Evolutionary conservation across 1,140 invertebrate species (phyloP).

Genomic region (Sarcophaga bullata): DNA sequence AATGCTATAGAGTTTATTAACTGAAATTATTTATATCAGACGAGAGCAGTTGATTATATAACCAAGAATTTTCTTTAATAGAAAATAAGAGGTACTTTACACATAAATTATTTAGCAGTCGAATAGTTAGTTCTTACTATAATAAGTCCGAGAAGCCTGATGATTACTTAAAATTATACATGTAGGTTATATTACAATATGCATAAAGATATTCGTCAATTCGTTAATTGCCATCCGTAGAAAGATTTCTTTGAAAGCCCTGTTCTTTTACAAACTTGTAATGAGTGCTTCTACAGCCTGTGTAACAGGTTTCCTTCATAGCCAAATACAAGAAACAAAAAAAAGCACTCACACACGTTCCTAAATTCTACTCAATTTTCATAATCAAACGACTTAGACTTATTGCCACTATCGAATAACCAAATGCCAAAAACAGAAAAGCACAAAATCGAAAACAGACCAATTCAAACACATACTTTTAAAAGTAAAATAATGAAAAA

Average conservation of each 20-base stretch:
- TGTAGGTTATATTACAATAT: too few species aligned
- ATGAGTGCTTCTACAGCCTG: conserved; percentile 22
- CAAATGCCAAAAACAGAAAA: conserved; percentile 5
- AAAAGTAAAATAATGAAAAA: neutral
- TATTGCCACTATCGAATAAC: conserved; percentile 33
- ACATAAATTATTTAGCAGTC: too few species aligned
- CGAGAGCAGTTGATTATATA: too few species aligned
- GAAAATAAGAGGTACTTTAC: too few species aligned
- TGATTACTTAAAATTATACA: too few species aligned
- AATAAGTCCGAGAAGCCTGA: too few species aligned
- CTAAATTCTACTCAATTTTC: conserved; percentile 20
- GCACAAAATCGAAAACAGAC: conserved; percentile 18
- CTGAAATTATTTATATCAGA: too few species aligned
- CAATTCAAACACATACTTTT: conserved; percentile 9
- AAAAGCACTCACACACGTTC: neutral
- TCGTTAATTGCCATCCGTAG: neutral
- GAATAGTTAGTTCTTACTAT: too few species aligned
- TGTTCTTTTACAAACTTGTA: conserved; percentile 15
- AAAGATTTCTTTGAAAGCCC: neutral
- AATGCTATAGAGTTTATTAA: too few species aligned
- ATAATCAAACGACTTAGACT: conserved; percentile 19
- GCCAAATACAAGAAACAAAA: neutral
- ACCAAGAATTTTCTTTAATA: too few species aligned
- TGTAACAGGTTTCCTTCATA: conserved; percentile 34
- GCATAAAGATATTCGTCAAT: too few species aligned